Conservation (phyloP, 2,888 invertebrate species). For the Eurytoma adleriae region DNA sequence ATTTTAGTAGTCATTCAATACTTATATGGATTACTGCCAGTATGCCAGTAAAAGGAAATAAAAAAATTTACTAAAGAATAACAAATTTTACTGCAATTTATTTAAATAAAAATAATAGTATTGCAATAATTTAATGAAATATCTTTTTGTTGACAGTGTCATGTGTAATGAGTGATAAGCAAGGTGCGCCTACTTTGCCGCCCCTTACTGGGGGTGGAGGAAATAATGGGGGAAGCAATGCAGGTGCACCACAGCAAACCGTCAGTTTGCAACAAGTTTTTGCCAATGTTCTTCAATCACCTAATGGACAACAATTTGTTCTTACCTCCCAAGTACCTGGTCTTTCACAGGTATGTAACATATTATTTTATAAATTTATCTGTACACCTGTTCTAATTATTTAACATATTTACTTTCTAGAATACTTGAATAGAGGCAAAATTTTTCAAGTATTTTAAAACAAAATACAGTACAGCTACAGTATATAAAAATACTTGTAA, state of each 20-base stretch:
- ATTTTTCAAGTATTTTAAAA: background rate
- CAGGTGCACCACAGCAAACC: constrained; percentile 71
- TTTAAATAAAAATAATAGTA: background rate
- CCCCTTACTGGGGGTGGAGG: constrained; percentile 74
- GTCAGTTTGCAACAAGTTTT: constrained; percentile 58
- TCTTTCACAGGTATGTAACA: constrained; percentile 76
- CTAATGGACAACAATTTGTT: constrained; percentile 75
- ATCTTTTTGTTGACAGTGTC: constrained; percentile 66
- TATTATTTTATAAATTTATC: constrained; percentile 1
- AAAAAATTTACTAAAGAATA: constrained; percentile 1
- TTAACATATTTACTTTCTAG: background rate
- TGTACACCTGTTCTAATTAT: background rate
- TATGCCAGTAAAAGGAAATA: background rate
- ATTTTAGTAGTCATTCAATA: constrained; percentile 4
- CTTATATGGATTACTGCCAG: constrained; percentile 23
- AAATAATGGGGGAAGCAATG: constrained; percentile 70
- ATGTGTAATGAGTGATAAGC: constrained; percentile 76
- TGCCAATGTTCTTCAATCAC: constrained; percentile 72
- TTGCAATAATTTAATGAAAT: constrained; percentile 4
- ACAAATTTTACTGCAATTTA: no score
- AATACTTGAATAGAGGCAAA: background rate
- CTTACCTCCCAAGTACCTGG: constrained; percentile 77
- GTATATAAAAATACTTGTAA: background rate
- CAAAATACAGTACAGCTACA: background rate
- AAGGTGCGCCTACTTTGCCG: constrained; percentile 73